These are phyloP conservation scores for Gonocerus acuteangulatus DNA, from an alignment of 2,888 invertebrate species.

Conservation along the genomic window DNA sequence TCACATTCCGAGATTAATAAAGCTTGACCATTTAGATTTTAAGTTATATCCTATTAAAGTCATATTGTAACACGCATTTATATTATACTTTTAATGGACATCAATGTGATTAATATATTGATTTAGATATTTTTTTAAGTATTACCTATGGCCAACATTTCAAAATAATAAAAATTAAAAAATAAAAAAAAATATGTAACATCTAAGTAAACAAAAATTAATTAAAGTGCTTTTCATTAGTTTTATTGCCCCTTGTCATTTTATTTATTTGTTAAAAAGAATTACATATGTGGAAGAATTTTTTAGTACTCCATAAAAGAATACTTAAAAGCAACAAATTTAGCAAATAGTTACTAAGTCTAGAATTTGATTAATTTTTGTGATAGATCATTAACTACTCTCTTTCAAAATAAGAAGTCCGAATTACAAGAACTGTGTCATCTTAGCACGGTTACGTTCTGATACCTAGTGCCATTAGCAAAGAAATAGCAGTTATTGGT, in stretches of 20 bases:
- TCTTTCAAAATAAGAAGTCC: no score
- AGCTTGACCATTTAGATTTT: conserved; percentile 8
- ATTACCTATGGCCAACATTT: not conserved
- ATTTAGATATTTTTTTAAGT: conserved; percentile 22
- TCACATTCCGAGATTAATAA: conserved; percentile 9
- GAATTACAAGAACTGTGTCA: no score
- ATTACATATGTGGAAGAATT: not conserved
- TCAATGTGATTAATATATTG: conserved; percentile 2
- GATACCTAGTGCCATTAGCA: no score
- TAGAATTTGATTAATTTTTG: no score
- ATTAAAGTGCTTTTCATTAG: not conserved
- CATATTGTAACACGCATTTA: not conserved
- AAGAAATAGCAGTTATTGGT: no score
- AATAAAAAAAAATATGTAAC: not conserved
- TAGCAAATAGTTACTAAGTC: no score
- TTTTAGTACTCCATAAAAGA: no score
- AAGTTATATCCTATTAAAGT: conserved; percentile 1
- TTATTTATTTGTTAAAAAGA: not conserved
- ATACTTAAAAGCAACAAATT: no score
- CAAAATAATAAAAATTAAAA: not conserved
- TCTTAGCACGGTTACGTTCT: no score
- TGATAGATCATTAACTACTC: no score
- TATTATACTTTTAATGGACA: not conserved
- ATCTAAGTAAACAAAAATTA: not conserved
- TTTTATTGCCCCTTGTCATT: not conserved